Base-by-base conservation (phyloP, 2,888 invertebrate species). In the Melinopterus prodromus region DNA sequence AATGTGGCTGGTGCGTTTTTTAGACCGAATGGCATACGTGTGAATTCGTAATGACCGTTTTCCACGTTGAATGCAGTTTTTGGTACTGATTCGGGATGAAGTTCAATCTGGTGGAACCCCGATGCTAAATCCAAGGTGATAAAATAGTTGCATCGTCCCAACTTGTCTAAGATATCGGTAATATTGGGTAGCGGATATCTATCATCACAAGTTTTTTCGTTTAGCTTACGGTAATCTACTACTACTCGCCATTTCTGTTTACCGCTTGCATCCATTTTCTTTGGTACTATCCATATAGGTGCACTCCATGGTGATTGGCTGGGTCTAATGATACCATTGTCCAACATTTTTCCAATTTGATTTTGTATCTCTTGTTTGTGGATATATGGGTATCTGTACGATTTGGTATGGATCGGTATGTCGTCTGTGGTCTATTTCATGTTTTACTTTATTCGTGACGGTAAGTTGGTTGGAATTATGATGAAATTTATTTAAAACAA, bases 21-120 rank as follows among this genome's bases (percentile, higher is more conserved):
- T 6, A 38, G 6, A 6, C 84, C 86, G 78, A 86, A 85, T 0
- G 84, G 84, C 84, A 86, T 84, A 71, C 84, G 71, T 4, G 76
- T 71, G 70, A 80, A 86, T 79, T 86, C 84, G n/a, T n/a, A n/a
- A n/a, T n/a, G n/a, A n/a, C n/a, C n/a, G n/a, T n/a, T n/a, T n/a
- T n/a, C n/a, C n/a, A n/a, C n/a, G n/a, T n/a, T n/a, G n/a, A n/a
- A n/a, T n/a, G n/a, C n/a, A n/a, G n/a, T n/a, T n/a, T n/a, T n/a
- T n/a, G n/a, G n/a, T n/a, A n/a, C n/a, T n/a, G n/a, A n/a, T n/a
- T n/a, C n/a, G n/a, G n/a, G n/a, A n/a, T n/a, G n/a, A 71, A 87
- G 79, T 14, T 84, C 84, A 4, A 88, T 86, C 78, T 88, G 87
- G 72, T 85, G 84, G 74, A 86, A 88, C 0, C 87, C 87, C 69